Conservation (phyloP, 1,140 invertebrate genomes). For the Zaprionus inermis region DNA sequence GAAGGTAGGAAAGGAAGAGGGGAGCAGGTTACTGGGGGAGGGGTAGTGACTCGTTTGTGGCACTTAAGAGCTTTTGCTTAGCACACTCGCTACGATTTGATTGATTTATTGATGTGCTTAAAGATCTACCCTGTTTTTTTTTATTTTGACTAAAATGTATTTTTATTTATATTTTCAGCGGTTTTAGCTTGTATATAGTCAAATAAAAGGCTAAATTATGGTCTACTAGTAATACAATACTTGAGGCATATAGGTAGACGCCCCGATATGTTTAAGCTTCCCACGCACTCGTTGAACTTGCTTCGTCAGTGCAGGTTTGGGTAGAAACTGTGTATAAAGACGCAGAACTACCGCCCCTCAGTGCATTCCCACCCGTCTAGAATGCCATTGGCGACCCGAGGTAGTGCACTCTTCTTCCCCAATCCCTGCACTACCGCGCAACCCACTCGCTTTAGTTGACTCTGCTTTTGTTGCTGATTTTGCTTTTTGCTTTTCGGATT, state of each 20-base stretch:
- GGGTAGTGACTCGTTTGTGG: slow-evolving; percentile 22
- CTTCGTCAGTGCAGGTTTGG: background rate
- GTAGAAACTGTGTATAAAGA: background rate
- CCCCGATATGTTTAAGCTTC: slow-evolving; percentile 56
- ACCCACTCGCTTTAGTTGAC: background rate
- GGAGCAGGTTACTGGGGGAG: background rate
- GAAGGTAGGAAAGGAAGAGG: background rate
- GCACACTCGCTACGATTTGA: slow-evolving; percentile 18
- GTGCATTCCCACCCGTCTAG: slow-evolving; percentile 70
- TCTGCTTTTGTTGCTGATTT: slow-evolving; percentile 27
- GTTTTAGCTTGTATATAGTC: background rate
- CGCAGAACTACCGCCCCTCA: slow-evolving; percentile 1
- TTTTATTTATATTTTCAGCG: too few relatives aligned
- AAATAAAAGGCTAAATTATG: background rate
- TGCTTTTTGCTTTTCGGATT: slow-evolving; percentile 21
- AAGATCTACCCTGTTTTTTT: slow-evolving; percentile 1
- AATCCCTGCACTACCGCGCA: background rate
- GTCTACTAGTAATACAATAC: background rate
- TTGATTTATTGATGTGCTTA: slow-evolving; percentile 51
- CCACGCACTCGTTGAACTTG: slow-evolving; percentile 77
- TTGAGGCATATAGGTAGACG: too few relatives aligned
- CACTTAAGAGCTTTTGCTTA: slow-evolving; percentile 39
- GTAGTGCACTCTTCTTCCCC: background rate
- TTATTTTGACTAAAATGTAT: background rate
- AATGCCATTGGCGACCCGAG: slow-evolving; percentile 42